Base-by-base conservation (phyloP, 2,113 vertebrate species). In the Calyptomena viridis region DNA sequence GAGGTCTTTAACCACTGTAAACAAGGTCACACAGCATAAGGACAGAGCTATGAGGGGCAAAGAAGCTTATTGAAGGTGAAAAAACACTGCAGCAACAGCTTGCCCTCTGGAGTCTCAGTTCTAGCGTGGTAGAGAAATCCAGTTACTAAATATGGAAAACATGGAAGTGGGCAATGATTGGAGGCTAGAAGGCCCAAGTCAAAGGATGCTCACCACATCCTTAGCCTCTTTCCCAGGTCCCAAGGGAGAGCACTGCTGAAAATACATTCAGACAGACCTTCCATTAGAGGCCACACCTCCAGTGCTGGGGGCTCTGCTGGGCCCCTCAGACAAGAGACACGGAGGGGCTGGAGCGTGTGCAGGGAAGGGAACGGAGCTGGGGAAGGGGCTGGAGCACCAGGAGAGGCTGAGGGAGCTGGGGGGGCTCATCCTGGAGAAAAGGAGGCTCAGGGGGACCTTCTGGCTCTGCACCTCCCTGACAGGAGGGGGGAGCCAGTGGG, bases 1-100 rank as follows among this genome's bases (percentile, higher is more conserved):
- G 30, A 71, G 77, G 60, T 68, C 58, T 82, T 94, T 93, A 94
- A 87, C 33, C 58, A 67, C 56, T 47, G 52, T 50, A 35, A 90
- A 42, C 42, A 58, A 89, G 37, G 84, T 94, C 69, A 78, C 50
- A 37, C 21, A 30, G 24, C 6, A 0, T 81, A 37, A 92, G 68
- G 79, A 80, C 59, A 66, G 56, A 91, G 66, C 47, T 62, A 19
- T 2, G 2, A 71, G 72, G 30, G 66, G 56, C 30, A 89, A 44
- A 67, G 28, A 13, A 74, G 17, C 56, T 89, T 60, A 23, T 58
- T 58, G 81, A 74, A 89, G 44, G 52, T 72, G 47, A 23, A 35
- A 69, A 77, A 88, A 39, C 46, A 77, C 50, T 1, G 1, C 55
- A 77, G 50, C 25, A 86, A 84, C 67, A 72, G 47, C 42, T 89